Percentiles rank a stretch among this genome's conserved stretches.
Evolutionary conservation across 2,797 vertebrate genomes (phyloP).

Genomic region (Florisuga fusca): DNA sequence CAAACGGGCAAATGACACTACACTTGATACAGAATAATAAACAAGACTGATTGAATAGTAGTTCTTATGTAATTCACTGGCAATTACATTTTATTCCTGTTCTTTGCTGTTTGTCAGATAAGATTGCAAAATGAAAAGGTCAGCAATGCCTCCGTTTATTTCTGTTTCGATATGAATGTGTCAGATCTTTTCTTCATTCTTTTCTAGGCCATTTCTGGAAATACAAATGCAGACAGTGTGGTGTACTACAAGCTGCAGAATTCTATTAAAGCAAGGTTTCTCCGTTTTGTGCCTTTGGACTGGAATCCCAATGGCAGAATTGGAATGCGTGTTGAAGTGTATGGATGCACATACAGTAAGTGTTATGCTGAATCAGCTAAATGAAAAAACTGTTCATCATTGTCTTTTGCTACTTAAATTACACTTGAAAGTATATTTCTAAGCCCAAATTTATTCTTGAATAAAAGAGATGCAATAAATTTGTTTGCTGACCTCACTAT

Average conservation of each 20-base stretch:
- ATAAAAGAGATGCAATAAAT: background rate
- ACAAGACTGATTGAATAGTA: background rate
- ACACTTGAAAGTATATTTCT: background rate
- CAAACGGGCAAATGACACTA: background rate
- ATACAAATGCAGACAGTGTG: conserved; percentile 93
- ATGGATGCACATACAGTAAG: conserved; percentile 93
- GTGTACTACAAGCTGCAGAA: conserved; percentile 90
- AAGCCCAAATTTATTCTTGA: background rate
- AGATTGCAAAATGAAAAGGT: background rate
- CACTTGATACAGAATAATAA: background rate
- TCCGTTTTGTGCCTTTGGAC: conserved; percentile 89
- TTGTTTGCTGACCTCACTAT: background rate
- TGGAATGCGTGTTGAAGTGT: conserved; percentile 91
- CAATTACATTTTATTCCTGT: background rate
- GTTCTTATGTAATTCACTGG: background rate
- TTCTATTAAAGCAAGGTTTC: conserved; percentile 86
- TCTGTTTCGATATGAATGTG: background rate
- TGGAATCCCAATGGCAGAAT: conserved; percentile 93
- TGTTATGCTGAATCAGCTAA: conserved; percentile 36
- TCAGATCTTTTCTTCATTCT: conserved; percentile 26
- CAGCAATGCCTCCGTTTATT: background rate
- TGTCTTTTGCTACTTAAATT: background rate
- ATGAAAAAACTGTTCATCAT: background rate
- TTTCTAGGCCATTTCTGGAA: conserved; percentile 90
- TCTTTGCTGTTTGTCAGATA: background rate